These are phyloP conservation scores for Hipposideros larvatus DNA, from an alignment of 2,797 vertebrate species.

Conservation along the genomic window DNA sequence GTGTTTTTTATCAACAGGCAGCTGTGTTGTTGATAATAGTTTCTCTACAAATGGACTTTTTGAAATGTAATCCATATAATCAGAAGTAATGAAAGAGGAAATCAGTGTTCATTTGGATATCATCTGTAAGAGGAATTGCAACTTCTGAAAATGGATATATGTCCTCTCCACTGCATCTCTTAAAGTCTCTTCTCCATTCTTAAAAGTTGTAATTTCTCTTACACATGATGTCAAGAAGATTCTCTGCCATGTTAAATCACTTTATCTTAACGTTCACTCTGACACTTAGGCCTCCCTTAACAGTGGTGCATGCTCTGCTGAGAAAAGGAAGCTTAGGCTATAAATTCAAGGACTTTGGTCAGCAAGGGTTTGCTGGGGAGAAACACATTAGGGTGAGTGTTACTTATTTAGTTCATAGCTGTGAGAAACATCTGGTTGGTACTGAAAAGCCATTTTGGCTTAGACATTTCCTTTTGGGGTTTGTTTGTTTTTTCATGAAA, in stretches of 20 bases:
- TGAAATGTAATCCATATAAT: background rate
- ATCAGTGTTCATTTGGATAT: constrained; percentile 24
- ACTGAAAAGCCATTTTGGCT: constrained; percentile 58
- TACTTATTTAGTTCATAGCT: background rate
- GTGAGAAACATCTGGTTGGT: constrained; percentile 4
- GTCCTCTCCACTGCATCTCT: constrained; percentile 21
- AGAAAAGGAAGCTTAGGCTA: background rate
- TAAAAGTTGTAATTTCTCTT: constrained; percentile 61
- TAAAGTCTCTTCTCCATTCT: background rate
- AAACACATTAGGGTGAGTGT: background rate
- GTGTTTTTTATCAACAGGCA: background rate
- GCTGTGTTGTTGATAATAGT: constrained; percentile 13
- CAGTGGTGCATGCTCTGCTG: background rate
- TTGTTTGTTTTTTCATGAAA: background rate
- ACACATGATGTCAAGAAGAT: background rate
- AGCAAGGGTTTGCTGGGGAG: background rate
- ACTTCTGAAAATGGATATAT: background rate
- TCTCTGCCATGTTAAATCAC: constrained; percentile 2
- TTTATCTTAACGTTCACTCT: constrained; percentile 11
- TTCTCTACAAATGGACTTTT: background rate
- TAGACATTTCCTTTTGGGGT: background rate
- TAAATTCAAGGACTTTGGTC: constrained; percentile 45
- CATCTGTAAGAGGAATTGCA: constrained; percentile 39
- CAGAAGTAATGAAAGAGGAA: constrained; percentile 29
- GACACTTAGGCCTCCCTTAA: background rate